A percentile compares a stretch with the other conserved stretches of the same genome.
These are phyloP conservation scores for Trachemys scripta DNA, from an alignment of 2,113 vertebrate genomes.

Conservation along the genomic window DNA sequence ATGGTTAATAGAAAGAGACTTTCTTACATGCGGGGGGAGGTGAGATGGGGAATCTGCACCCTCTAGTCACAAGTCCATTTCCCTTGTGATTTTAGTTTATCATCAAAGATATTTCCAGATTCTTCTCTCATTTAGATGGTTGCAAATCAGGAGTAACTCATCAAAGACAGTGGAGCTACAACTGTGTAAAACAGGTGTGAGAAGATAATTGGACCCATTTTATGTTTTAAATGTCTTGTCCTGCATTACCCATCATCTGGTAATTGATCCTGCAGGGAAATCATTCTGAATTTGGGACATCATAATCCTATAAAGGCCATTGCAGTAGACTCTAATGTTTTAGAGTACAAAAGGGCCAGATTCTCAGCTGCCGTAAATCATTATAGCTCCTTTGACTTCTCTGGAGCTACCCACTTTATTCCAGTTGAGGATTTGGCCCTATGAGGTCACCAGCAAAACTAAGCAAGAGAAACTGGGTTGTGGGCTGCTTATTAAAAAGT, in stretches of 20 bases:
- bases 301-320: background rate
- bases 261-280: background rate
- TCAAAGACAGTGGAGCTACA: background rate
- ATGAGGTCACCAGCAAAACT: background rate
- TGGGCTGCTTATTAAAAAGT: background rate
- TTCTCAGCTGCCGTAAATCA: background rate
- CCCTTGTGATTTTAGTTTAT: slow-evolving; percentile 29
- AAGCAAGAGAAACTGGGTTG: background rate
- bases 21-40: background rate
- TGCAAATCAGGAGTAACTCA: background rate
- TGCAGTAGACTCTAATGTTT: background rate
- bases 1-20: slow-evolving; percentile 27
- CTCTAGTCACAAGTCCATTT: slow-evolving; percentile 13
- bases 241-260: background rate
- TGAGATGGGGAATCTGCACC: background rate
- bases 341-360: background rate
- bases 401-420: background rate
- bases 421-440: background rate
- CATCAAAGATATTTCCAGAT: background rate
- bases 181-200: background rate
- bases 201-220: background rate
- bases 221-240: background rate
- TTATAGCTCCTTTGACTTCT: background rate
- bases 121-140: slow-evolving; percentile 13
- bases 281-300: background rate